Evolutionary conservation across 1,140 invertebrate genomes (phyloP), one percentile per base, ranked within the genome.

Genomic region (Ostrea denselamellosa): DNA sequence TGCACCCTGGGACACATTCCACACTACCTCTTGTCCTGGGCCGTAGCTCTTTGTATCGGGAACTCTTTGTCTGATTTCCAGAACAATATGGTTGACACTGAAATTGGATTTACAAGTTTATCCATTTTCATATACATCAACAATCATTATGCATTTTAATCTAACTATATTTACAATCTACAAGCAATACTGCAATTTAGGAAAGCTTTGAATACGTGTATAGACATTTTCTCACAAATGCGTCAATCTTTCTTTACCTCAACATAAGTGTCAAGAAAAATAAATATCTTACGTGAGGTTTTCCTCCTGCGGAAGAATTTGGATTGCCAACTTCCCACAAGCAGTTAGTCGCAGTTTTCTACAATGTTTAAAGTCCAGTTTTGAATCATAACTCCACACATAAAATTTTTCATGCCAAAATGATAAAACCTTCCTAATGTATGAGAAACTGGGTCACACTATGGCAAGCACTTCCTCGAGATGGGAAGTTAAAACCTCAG

Each of bases 251-350:
- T 44, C 34, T 44, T 44, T 44, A 44, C 5, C 34, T 44, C 34
- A 44, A 5, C 34, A 44, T 5, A 2, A 2, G 34, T 44, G 34
- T 44, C 1, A 5, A 44, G 34, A 44, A 44, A 44, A 44, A 44
- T 44, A 44, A 12, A 34, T 83, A 12, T 53, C 82, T 53, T 83
- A 54, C 82, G 89, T 91, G 28, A 94, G 85, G 28, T 89, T 85
- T 87, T 93, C 93, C 85, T 93, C 93, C n/a, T 91, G 86, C 54
- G 89, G 84, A 8, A 94, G 68, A 51, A 94, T 86, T 71, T 94
- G 93, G 10, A 93, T 83, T 34, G 90, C 93, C 2, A 94, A 19
- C 34, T 83, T 86, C 85, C 89, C 89, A 65, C 86, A 89, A 4
- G 91, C 90, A n/a, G 89, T 90, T 56, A 93, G 28, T 62, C 93